Base-by-base conservation (phyloP, 2,113 vertebrate genomes). In the Taxidea taxus region DNA sequence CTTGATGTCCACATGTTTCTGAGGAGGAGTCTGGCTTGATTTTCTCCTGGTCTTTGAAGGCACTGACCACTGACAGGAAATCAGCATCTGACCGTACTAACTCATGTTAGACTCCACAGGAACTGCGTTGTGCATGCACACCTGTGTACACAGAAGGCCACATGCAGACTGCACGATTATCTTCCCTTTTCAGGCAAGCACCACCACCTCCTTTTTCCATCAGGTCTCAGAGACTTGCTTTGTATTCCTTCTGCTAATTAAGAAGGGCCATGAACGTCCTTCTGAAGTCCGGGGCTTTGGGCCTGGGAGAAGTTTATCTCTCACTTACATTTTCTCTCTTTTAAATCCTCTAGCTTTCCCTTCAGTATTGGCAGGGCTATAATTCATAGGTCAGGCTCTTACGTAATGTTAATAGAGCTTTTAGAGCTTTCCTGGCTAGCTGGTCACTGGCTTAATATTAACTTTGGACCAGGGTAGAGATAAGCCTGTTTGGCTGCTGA, bases 371-470 rank as follows among this genome's bases (percentile, higher is more conserved):
- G 68, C 74, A 56, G 31, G 15, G 29, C 51, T 89, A 0, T 34
- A 29, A 25, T 51, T 39, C 42, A 70, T 25, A 64, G 66, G 29
- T 60, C 60, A 60, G 23, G 80, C 75, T 90, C 80, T 97, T 96
- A 16, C 51, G 70, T 88, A 86, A 95, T 72, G 83, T 87, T 91
- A 92, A 58, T 49, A 78, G 87, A 92, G 84, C 81, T 72, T 78
- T 90, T 74, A 44, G 93, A 86, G 62, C 60, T 96, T 96, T 95
- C 91, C 93, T 94, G 91, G 88, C 95, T 97, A 93, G 86, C 93
- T 85, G 58, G 83, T 68, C 90, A 51, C 62, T 81, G 90, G 87
- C 95, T 97, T 97, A 97, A 95, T 97, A 95, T 97, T 98, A 97
- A 97, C 95, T 97, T 51, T 80, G 56, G 91, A 66, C 90, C 54